A percentile compares a stretch with the other conserved stretches of the same genome.
Conservation (phyloP, 2,888 invertebrate genomes). For the Lypha dubia region DNA sequence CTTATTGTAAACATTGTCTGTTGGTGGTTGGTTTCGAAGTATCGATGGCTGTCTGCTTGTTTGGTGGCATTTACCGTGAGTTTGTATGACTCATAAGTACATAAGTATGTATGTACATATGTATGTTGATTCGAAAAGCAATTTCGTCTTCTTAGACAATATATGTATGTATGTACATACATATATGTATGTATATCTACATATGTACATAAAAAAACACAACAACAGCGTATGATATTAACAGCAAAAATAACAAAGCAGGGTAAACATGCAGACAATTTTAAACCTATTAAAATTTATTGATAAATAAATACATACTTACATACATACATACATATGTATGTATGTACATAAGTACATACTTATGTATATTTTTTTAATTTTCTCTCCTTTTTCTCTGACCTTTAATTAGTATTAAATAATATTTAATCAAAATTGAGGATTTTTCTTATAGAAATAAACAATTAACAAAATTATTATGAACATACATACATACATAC, state of each 20-base stretch:
- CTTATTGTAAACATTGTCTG: slow-evolving; percentile 43
- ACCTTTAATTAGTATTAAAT: too few species aligned
- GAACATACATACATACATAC: too few species aligned
- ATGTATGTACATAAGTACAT: too few species aligned
- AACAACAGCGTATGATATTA: slow-evolving; percentile 35
- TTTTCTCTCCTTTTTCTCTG: too few species aligned
- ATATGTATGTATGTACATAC: too few species aligned
- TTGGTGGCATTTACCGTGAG: slow-evolving; percentile 43
- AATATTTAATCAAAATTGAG: too few species aligned
- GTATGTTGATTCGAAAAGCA: slow-evolving; percentile 55
- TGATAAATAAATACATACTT: neutral
- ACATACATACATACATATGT: too few species aligned
- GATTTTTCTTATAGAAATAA: too few species aligned
- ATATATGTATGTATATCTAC: slow-evolving; percentile 51
- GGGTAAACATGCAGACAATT: slow-evolving; percentile 22
- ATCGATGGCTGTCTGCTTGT: slow-evolving; percentile 41
- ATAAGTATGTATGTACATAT: too few species aligned
- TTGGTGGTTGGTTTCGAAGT: slow-evolving; percentile 55
- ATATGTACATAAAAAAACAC: slow-evolving; percentile 42
- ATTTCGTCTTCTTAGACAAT: slow-evolving; percentile 49
- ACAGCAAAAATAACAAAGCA: slow-evolving; percentile 33
- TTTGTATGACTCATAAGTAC: slow-evolving; percentile 67
- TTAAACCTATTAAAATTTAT: slow-evolving; percentile 17
- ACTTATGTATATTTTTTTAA: too few species aligned
- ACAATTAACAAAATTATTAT: too few species aligned